phyloP scores from a whole-genome alignment of 2,797 vertebrate genomes.

The Leptatherina wallacei region DNA sequence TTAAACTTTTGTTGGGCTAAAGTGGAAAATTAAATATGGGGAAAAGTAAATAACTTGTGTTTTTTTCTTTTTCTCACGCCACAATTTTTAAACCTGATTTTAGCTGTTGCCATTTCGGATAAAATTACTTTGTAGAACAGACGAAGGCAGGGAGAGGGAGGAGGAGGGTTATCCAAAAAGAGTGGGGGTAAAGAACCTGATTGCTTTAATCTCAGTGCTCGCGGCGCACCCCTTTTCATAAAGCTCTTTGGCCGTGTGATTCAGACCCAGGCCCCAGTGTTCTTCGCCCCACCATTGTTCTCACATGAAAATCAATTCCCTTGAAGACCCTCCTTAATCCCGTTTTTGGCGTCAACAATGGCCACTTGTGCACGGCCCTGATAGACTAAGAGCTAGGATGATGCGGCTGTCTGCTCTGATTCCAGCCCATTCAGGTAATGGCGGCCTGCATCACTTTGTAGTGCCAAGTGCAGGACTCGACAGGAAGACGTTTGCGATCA shows the following conservation, averaged over 20 bases:
- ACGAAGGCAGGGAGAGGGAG: constrained; percentile 56
- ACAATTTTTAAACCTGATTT: constrained; percentile 57
- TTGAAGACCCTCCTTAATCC: constrained; percentile 99
- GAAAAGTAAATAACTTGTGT: constrained; percentile 72
- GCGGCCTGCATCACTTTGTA: constrained; percentile 94
- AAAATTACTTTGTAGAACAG: constrained; percentile 71
- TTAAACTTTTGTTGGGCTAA: constrained; percentile 65
- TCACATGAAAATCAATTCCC: constrained; percentile 99
- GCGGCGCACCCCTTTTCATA: constrained; percentile 92
- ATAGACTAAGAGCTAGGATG: constrained; percentile 97
- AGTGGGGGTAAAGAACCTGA: constrained; percentile 87
- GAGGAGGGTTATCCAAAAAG: constrained; percentile 72
- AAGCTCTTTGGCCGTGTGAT: constrained; percentile 95
- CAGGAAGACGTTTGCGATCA: constrained; percentile 99
- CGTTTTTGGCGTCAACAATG: constrained; percentile 99
- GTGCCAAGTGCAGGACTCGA: constrained; percentile 93
- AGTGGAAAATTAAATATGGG: constrained; percentile 68
- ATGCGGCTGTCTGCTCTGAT: constrained; percentile 99
- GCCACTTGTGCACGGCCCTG: constrained; percentile 97
- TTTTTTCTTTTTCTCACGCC: constrained; percentile 37
- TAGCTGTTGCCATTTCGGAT: constrained; percentile 68
- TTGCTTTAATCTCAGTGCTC: constrained; percentile 96
- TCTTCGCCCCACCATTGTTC: constrained; percentile 91
- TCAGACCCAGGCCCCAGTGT: constrained; percentile 92
- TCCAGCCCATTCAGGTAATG: constrained; percentile 98